A percentile compares a stretch with the other conserved stretches of the same genome.
These are phyloP conservation scores for Eupithecia centaureata DNA, from an alignment of 2,888 invertebrate genomes.

Conservation along the genomic window DNA sequence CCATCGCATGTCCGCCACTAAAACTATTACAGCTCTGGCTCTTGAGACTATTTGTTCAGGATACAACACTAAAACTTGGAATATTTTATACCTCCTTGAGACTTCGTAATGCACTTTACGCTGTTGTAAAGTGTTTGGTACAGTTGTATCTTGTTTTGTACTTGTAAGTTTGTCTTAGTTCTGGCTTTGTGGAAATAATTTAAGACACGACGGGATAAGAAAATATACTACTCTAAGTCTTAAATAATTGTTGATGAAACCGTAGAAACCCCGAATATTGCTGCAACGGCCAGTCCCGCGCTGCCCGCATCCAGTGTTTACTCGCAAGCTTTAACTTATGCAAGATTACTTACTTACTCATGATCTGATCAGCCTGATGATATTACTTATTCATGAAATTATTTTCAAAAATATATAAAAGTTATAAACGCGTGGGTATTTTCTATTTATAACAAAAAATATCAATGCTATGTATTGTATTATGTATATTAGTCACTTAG, in stretches of 20 bases:
- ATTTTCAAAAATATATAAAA: too few species aligned
- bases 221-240: too few species aligned
- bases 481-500: too few species aligned
- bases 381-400: too few species aligned
- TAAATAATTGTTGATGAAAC: too few species aligned
- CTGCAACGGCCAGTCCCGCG: background rate
- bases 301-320: background rate
- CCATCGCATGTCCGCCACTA: constrained; percentile 33
- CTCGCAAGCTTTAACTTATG: background rate
- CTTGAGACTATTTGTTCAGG: constrained; percentile 29
- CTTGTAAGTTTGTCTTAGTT: constrained; percentile 1
- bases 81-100: constrained; percentile 15
- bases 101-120: constrained; percentile 15
- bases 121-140: constrained; percentile 5
- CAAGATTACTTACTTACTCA: background rate
- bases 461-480: too few species aligned
- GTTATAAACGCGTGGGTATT: too few species aligned
- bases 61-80: constrained; percentile 13
- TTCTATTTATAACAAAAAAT: too few species aligned
- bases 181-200: background rate
- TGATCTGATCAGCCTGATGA: too few species aligned
- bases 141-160: constrained; percentile 3
- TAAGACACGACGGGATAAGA: background rate
- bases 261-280: background rate
- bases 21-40: constrained; percentile 32